A percentile compares a stretch with the other conserved stretches of the same genome.
phyloP scores from a whole-genome alignment of 2,113 vertebrate genomes.

The Pseudonaja textilis region DNA sequence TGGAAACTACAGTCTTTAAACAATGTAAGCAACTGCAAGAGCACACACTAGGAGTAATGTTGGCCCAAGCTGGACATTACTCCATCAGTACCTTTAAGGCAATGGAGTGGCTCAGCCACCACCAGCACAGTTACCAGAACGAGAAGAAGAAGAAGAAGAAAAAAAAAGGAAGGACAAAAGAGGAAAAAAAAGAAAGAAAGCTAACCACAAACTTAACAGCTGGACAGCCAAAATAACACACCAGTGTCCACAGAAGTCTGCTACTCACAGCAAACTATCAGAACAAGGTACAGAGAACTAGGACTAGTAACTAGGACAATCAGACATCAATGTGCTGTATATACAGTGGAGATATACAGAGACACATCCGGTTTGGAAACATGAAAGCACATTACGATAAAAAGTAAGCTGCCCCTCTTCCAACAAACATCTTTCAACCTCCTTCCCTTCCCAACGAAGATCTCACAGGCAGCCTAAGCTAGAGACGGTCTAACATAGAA shows the following conservation, averaged over 20 bases:
- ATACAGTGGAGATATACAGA: conserved; percentile 68
- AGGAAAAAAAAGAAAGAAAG: conserved; percentile 54
- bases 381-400: conserved; percentile 60
- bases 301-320: conserved; percentile 71
- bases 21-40: conserved; percentile 77
- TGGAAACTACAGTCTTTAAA: conserved; percentile 79
- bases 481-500: conserved; percentile 17
- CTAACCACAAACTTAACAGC: conserved; percentile 78
- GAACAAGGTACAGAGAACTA: conserved; percentile 72
- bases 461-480: conserved; percentile 34
- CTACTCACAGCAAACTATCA: conserved; percentile 64
- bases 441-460: not conserved
- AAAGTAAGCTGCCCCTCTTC: conserved; percentile 56
- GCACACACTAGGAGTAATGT: conserved; percentile 78
- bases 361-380: conserved; percentile 68
- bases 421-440: conserved; percentile 18
- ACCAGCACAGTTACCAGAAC: conserved; percentile 68
- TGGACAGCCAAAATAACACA: conserved; percentile 75
- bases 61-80: conserved; percentile 72
- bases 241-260: conserved; percentile 72
- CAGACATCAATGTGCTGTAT: conserved; percentile 71
- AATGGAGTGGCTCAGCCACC: conserved; percentile 79
- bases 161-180: conserved; percentile 62
- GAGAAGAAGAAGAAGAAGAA: conserved; percentile 67
- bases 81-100: conserved; percentile 76